Evolutionary conservation across 2,888 invertebrate genomes (phyloP), one percentile per base, ranked within the genome.

Genomic region (Meganola albula): DNA sequence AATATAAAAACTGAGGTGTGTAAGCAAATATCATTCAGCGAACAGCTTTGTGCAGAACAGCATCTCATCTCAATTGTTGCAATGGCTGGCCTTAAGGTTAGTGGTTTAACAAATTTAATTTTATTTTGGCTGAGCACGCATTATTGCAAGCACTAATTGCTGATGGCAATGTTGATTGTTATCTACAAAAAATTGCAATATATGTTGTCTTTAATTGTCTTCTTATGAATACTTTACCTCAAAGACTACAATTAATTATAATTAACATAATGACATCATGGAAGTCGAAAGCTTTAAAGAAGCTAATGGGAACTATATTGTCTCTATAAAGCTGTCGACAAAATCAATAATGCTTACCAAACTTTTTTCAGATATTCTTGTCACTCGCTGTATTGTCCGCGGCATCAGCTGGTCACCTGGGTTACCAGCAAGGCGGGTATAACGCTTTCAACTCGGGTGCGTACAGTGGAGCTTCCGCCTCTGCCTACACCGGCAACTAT

Each of bases 1-100:
- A 48, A 68, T 71, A 71, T 71, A 71, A 70, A 70, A 68, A 58
- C 55, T 48, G 53, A 36, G 40, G 36, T 40, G 40, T 7, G 39
- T 51, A 37, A 39, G 44, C 36, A 46, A 39, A 48, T 53, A 67
- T 66, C 69, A 70, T 62, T 68, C 68, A 41, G 27, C 34, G 36
- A 45, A 49, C 53, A 52, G 45, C 51, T 38, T 47, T 50, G 46
- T 32, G 30, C 31, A 34, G 40, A 41, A 49, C 34, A 47, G 28
- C 44, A 51, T 40, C 44, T 39, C 38, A 20, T 12, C 31, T 24
- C 7, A 21, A 31, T 28, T 10, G 28, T 34, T 27, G 24, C 42
- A 37, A 54, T 53, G 50, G 44, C 48, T 31, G 61, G 53, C 36
- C 37, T 63, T 24, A 65, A 60, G 61, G 64, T 67, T 44, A 37